phyloP scores from a whole-genome alignment of 2,888 invertebrate genomes.

The Thyatira batis region DNA sequence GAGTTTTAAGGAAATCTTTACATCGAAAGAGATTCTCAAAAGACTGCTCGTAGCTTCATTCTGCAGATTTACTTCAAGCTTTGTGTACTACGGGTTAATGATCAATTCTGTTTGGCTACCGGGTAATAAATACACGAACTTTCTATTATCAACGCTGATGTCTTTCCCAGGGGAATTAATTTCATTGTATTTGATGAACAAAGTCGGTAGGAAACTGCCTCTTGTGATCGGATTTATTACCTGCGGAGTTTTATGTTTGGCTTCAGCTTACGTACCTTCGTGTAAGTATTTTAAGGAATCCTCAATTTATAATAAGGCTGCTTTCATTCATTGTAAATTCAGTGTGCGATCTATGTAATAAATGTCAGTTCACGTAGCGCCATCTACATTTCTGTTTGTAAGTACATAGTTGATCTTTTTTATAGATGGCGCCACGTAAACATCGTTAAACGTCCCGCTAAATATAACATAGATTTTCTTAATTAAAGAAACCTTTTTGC shows the following conservation, averaged over 20 bases:
- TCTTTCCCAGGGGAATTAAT: slow-evolving; percentile 69
- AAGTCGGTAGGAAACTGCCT: slow-evolving; percentile 58
- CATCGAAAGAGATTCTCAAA: slow-evolving; percentile 54
- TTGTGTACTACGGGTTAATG: slow-evolving; percentile 68
- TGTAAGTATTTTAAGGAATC: slow-evolving; percentile 57
- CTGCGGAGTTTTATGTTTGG: slow-evolving; percentile 52
- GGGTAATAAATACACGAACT: slow-evolving; percentile 67
- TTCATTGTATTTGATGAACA: slow-evolving; percentile 62
- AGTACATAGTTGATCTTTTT: too few relatives aligned
- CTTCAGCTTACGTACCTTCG: slow-evolving; percentile 50
- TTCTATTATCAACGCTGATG: slow-evolving; percentile 60
- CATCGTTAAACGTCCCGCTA: too few relatives aligned
- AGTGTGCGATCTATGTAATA: too few relatives aligned
- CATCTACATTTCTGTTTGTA: too few relatives aligned
- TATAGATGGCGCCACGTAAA: too few relatives aligned
- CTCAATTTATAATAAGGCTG: too few relatives aligned
- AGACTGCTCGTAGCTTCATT: slow-evolving; percentile 46
- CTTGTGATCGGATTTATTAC: slow-evolving; percentile 51
- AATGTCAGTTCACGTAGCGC: too few relatives aligned
- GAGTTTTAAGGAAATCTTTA: slow-evolving; percentile 44
- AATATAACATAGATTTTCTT: too few relatives aligned
- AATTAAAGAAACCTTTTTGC: too few relatives aligned
- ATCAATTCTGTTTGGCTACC: slow-evolving; percentile 66
- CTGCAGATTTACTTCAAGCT: slow-evolving; percentile 57
- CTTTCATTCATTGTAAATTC: too few relatives aligned